Conservation (phyloP, 2,797 vertebrate species). For the Hemitrygon akajei region DNA sequence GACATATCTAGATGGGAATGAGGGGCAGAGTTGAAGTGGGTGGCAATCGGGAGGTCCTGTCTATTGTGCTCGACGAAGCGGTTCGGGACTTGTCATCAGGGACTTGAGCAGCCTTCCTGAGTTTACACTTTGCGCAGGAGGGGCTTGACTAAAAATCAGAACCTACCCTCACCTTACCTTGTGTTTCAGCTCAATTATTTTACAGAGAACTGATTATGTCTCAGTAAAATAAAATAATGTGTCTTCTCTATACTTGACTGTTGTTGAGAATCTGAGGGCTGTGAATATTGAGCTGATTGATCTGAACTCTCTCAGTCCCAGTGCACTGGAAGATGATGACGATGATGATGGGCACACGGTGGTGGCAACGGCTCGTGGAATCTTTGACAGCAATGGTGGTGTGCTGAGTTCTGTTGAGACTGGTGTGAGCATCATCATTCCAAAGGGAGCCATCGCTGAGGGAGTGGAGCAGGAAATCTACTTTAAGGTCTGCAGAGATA, state of each 20-base stretch:
- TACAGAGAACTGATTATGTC: too few relatives aligned
- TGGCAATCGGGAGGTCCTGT: too few relatives aligned
- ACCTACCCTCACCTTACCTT: too few relatives aligned
- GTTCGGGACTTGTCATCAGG: too few relatives aligned
- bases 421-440: constrained; percentile 96
- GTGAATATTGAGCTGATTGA: not conserved
- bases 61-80: too few relatives aligned
- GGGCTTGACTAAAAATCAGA: too few relatives aligned
- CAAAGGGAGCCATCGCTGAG: constrained; percentile 93
- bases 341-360: constrained; percentile 96
- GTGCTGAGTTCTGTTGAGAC: constrained; percentile 97
- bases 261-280: not conserved
- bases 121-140: too few relatives aligned
- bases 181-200: too few relatives aligned
- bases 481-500: constrained; percentile 98
- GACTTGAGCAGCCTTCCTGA: too few relatives aligned
- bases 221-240: not conserved
- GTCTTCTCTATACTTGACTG: not conserved
- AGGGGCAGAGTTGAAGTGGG: too few relatives aligned
- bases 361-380: constrained; percentile 88
- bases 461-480: constrained; percentile 97
- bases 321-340: constrained; percentile 87
- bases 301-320: constrained; percentile 64
- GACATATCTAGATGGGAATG: too few relatives aligned
- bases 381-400: constrained; percentile 94